Percentiles rank a stretch among this genome's conserved stretches.
phyloP scores from a whole-genome alignment of 2,888 invertebrate genomes.

The Limnephilus lunatus region DNA sequence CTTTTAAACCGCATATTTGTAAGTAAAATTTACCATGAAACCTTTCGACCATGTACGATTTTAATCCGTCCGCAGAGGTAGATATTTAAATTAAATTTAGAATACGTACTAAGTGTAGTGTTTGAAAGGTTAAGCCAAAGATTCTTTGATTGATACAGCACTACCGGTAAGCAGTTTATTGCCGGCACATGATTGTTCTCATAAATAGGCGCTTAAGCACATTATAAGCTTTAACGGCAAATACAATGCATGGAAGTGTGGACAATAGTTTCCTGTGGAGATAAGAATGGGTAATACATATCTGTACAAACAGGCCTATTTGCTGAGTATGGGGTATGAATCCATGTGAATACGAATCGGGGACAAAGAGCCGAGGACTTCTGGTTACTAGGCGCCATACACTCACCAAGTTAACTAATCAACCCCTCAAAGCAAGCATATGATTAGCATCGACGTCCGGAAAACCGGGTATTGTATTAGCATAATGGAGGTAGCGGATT shows the following conservation, averaged over 20 bases:
- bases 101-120: too few species aligned
- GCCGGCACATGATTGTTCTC: neutral
- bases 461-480: neutral
- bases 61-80: neutral
- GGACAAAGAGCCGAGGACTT: slow-evolving; percentile 3
- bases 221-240: neutral
- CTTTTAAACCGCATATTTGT: neutral
- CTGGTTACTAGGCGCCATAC: neutral
- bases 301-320: neutral
- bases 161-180: neutral
- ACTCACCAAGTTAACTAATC: slow-evolving; percentile 7
- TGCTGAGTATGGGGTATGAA: neutral
- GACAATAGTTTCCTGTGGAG: neutral
- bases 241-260: neutral
- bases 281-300: neutral
- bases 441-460: neutral
- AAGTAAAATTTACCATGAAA: neutral
- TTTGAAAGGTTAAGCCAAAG: neutral
- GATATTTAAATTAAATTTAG: neutral
- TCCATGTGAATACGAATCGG: neutral
- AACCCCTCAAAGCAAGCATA: slow-evolving; percentile 7
- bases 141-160: neutral
- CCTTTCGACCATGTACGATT: neutral
- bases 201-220: neutral
- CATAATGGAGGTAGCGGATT: neutral